phyloP scores from a whole-genome alignment of 2,888 invertebrate genomes.

The Eupithecia pulchellata region DNA sequence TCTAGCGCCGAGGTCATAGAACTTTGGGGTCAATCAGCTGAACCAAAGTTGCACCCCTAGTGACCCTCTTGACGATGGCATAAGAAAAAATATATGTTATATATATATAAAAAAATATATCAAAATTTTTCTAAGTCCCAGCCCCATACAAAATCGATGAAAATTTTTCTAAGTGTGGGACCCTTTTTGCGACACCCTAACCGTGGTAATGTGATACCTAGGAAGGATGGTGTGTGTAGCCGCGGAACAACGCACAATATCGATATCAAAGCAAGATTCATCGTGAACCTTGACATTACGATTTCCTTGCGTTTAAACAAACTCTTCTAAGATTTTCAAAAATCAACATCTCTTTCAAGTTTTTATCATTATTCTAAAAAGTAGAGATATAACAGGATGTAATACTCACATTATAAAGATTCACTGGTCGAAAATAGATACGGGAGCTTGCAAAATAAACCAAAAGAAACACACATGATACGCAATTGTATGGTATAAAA shows the following conservation, averaged over 20 bases:
- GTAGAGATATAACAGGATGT: background rate
- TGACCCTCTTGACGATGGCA: too few relatives aligned
- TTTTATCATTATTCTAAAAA: background rate
- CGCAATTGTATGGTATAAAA: constrained; percentile 57
- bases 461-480: constrained; percentile 81
- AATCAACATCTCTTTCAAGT: background rate
- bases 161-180: too few relatives aligned
- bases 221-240: constrained; percentile 27
- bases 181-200: too few relatives aligned
- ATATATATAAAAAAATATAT: too few relatives aligned
- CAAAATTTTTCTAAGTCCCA: too few relatives aligned
- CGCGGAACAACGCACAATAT: constrained; percentile 31
- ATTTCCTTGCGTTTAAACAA: constrained; percentile 22
- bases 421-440: constrained; percentile 72
- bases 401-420: constrained; percentile 62
- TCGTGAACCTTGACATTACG: constrained; percentile 68
- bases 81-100: too few relatives aligned
- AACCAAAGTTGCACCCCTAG: too few relatives aligned
- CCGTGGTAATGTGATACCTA: constrained; percentile 30
- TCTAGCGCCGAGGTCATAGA: too few relatives aligned
- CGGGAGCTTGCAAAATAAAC: constrained; percentile 73
- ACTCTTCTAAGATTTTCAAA: background rate
- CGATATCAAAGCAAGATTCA: constrained; percentile 36
- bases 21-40: too few relatives aligned
- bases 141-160: too few relatives aligned